Evolutionary conservation across 2,888 invertebrate species (phyloP), one percentile per base, ranked within the genome.

Genomic region (Ditula angustiorana): DNA sequence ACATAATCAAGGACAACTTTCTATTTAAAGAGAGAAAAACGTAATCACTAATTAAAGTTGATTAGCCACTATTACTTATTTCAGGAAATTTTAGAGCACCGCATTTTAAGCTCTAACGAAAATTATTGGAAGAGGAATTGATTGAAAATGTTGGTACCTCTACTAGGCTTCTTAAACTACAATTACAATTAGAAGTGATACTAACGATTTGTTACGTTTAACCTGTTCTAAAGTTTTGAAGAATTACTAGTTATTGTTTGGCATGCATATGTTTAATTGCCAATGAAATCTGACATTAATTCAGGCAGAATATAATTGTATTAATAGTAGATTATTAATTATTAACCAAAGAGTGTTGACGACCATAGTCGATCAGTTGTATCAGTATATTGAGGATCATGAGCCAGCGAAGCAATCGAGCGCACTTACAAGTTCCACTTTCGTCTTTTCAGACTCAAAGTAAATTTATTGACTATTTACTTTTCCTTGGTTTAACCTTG

Each of bases 101-200:
- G 33, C 52, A 52, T 21, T 21, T 33, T 5, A n/a, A 33, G 33
- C 21, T 23, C 23, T 1, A 30, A 11, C 5, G 7, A 30, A 7
- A 30, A 16, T 24, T 41, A 10, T 16, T 28, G 19, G 26, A 10
- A n/a, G 49, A 24, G 63, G 63, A 63, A 63, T 63, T 63, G 63
- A 63, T 50, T 41, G n/a, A 35, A 33, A 46, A 49, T 62, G 7
- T 63, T 57, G n/a, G 24, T 50, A 55, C 26, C 26, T 53, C 56
- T 5, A 33, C 33, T 16, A 16, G 10, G 11, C 35, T 19, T 19
- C 23, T n/a, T 30, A 30, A 33, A 37, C 11, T 37, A 47, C 5
- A 49, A 28, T 37, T 11, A n/a, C 21, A 57, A 50, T 26, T 26
- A 33, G n/a, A 16, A 10, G n/a, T 35, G 16, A 19, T 41, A 41